phyloP scores from a whole-genome alignment of 1,140 invertebrate genomes.

The Aphaenogaster ashmeadi region DNA sequence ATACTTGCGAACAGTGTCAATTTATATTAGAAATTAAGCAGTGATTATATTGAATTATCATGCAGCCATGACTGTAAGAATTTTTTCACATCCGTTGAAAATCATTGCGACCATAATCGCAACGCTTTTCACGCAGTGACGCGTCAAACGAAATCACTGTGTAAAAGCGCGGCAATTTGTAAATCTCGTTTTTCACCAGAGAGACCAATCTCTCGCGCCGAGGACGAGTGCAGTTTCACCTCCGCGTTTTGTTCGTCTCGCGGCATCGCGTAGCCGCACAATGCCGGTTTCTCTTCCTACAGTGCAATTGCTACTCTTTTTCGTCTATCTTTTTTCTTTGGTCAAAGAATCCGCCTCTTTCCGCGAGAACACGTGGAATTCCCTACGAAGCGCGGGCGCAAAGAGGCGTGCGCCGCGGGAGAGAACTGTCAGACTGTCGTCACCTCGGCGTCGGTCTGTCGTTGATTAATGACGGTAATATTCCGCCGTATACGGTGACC shows the following conservation, averaged over 20 bases:
- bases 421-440: slow-evolving; percentile 78
- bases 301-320: slow-evolving; percentile 32
- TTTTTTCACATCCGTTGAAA: neutral
- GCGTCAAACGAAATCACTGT: slow-evolving; percentile 57
- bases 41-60: neutral
- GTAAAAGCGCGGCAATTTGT: slow-evolving; percentile 58
- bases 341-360: slow-evolving; percentile 69
- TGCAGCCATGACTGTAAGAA: neutral
- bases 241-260: slow-evolving; percentile 55
- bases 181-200: slow-evolving; percentile 59
- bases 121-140: slow-evolving; percentile 19
- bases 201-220: slow-evolving; percentile 46
- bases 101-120: slow-evolving; percentile 30
- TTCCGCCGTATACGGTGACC: slow-evolving; percentile 77
- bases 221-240: slow-evolving; percentile 67
- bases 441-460: slow-evolving; percentile 75
- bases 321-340: slow-evolving; percentile 11
- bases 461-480: slow-evolving; percentile 79
- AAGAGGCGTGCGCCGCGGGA: slow-evolving; percentile 74
- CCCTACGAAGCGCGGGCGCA: slow-evolving; percentile 71
- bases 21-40: neutral
- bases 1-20: neutral
- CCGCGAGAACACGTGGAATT: slow-evolving; percentile 73
- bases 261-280: slow-evolving; percentile 66
- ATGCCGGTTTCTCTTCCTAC: slow-evolving; percentile 66